A percentile compares a stretch with the other conserved stretches of the same genome.
Evolutionary conservation across 2,888 invertebrate species (phyloP).

Genomic region (Lepas anatifera): DNA sequence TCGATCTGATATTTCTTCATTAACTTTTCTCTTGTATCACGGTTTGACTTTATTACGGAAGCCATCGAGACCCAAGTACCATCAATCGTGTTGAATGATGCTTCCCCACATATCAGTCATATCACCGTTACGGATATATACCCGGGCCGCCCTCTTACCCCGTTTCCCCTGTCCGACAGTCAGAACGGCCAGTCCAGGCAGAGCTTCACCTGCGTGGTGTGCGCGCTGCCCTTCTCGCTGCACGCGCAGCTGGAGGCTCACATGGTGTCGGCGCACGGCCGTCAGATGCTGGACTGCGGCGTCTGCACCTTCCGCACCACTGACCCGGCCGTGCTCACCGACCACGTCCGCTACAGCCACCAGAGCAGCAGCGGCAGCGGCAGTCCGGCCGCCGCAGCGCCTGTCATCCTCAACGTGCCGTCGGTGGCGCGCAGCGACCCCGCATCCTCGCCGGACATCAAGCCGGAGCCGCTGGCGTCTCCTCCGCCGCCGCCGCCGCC

Average conservation of each 20-base stretch:
- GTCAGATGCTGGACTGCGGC: constrained; percentile 30
- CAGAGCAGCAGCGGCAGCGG: not conserved
- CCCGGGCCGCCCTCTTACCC: no score
- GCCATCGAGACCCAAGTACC: no score
- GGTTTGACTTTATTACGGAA: no score
- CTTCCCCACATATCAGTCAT: no score
- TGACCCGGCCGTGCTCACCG: constrained; percentile 21
- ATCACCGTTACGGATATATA: no score
- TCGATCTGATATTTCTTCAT: no score
- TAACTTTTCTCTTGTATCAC: no score
- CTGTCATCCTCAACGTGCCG: constrained; percentile 11
- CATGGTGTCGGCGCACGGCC: constrained; percentile 29
- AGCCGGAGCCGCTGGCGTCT: not conserved
- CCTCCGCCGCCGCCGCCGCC: not conserved
- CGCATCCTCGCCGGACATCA: not conserved
- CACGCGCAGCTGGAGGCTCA: constrained; percentile 30
- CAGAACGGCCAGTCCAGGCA: not conserved
- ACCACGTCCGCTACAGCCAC: constrained; percentile 13
- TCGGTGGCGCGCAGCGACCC: not conserved
- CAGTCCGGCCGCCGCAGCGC: not conserved
- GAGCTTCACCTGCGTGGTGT: constrained; percentile 29
- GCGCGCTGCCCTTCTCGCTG: constrained; percentile 29
- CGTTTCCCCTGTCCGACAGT: no score
- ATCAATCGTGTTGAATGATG: no score
- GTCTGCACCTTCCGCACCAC: constrained; percentile 31